Evolutionary conservation across 2,888 invertebrate species (phyloP).

Genomic region (Chrysodeixis includens): DNA sequence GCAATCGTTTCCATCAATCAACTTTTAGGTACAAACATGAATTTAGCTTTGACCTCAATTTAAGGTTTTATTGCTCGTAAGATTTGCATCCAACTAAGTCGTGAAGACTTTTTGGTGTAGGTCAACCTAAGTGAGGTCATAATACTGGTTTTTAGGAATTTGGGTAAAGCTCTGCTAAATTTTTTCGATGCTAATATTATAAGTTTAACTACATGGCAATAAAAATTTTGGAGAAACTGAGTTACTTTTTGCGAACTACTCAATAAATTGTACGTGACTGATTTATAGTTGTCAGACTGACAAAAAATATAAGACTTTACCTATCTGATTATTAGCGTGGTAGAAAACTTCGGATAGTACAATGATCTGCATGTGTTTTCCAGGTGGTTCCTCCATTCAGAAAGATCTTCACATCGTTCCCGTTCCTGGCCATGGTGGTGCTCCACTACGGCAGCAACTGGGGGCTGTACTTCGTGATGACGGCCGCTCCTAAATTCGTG

Average conservation of each 20-base stretch:
- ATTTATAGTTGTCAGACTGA: too few species aligned
- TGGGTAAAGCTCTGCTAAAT: slow-evolving; percentile 10
- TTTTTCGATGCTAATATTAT: too few species aligned
- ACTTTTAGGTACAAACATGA: slow-evolving; percentile 17
- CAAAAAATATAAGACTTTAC: too few species aligned
- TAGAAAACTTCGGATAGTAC: neutral
- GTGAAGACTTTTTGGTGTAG: slow-evolving; percentile 32
- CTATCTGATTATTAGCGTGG: neutral
- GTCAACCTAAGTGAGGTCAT: slow-evolving; percentile 25
- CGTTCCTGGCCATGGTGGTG: slow-evolving; percentile 91
- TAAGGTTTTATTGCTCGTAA: slow-evolving; percentile 18
- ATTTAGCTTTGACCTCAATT: slow-evolving; percentile 39
- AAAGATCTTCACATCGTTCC: slow-evolving; percentile 90
- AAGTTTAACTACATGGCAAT: too few species aligned
- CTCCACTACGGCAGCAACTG: slow-evolving; percentile 94
- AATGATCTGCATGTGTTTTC: slow-evolving; percentile 47
- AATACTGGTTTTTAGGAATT: slow-evolving; percentile 5
- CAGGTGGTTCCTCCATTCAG: slow-evolving; percentile 91
- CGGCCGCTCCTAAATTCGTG: slow-evolving; percentile 93
- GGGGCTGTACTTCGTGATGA: slow-evolving; percentile 93
- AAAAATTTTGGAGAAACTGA: too few species aligned
- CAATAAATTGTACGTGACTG: too few species aligned
- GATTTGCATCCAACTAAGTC: slow-evolving; percentile 24
- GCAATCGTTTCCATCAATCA: slow-evolving; percentile 6
- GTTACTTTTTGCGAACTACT: too few species aligned